These are phyloP conservation scores for Chamaetylas fuelleborni DNA, from an alignment of 2,113 vertebrate genomes.

Conservation along the genomic window DNA sequence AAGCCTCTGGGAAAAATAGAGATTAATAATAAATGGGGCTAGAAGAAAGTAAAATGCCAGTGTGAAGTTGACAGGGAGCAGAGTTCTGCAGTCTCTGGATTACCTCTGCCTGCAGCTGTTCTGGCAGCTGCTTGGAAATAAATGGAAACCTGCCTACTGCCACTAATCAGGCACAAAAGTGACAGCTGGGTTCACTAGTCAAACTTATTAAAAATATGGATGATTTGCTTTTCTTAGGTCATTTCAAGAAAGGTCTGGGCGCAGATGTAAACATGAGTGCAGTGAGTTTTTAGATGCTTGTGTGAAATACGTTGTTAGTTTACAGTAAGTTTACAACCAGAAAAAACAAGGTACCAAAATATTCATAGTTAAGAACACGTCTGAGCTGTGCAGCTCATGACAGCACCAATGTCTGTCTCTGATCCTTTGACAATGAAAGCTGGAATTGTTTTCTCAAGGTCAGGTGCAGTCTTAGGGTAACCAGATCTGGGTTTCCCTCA, in stretches of 20 bases:
- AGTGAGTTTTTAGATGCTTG: background rate
- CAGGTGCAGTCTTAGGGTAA: background rate
- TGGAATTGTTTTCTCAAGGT: background rate
- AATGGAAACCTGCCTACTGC: constrained; percentile 9
- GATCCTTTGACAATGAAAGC: background rate
- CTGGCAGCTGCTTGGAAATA: constrained; percentile 36
- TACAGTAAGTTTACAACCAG: background rate
- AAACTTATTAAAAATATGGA: background rate
- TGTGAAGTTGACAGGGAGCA: constrained; percentile 15
- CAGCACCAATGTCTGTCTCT: background rate
- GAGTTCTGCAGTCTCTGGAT: constrained; percentile 6
- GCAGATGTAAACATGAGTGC: background rate
- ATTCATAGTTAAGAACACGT: background rate
- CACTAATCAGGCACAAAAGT: background rate
- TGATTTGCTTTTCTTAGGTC: constrained; percentile 7
- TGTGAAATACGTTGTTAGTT: background rate
- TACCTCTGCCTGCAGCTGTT: constrained; percentile 23
- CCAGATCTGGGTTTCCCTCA: background rate
- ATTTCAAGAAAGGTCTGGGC: background rate
- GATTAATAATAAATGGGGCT: constrained; percentile 69
- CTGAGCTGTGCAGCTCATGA: background rate
- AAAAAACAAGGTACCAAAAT: background rate
- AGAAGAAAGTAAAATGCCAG: constrained; percentile 23
- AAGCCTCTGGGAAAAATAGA: constrained; percentile 60
- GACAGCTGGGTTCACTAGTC: background rate